Evolutionary conservation across 1,140 invertebrate genomes (phyloP).

Genomic region (Rhopalosiphum padi): DNA sequence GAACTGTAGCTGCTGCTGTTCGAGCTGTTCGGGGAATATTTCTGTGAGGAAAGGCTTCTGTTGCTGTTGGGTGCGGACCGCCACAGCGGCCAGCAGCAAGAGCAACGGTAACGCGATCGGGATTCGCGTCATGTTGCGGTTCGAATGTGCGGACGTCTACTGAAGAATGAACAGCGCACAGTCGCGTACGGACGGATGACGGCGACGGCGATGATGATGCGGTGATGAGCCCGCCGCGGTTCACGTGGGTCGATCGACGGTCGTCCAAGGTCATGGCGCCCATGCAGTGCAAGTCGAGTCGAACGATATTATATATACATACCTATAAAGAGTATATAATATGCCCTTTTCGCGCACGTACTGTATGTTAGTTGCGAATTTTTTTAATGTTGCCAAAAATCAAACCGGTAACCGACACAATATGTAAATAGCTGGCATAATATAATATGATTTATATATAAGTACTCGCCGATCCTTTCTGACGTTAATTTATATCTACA

Average conservation of each 20-base stretch:
- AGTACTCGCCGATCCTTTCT: background rate
- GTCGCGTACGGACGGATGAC: background rate
- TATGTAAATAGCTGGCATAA: background rate
- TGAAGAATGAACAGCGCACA: slow-evolving; percentile 15
- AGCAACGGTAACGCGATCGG: background rate
- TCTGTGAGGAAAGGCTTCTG: slow-evolving; percentile 59
- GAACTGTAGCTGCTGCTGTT: slow-evolving; percentile 61
- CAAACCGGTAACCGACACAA: slow-evolving; percentile 19
- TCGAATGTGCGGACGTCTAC: slow-evolving; percentile 43
- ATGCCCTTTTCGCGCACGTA: background rate
- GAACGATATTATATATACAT: background rate
- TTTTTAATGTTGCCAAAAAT: background rate
- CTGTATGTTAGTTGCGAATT: background rate
- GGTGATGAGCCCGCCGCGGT: background rate
- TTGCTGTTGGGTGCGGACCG: slow-evolving; percentile 22
- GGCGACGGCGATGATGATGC: background rate
- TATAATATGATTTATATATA: background rate
- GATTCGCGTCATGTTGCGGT: slow-evolving; percentile 40
- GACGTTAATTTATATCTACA: background rate
- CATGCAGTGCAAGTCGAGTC: background rate
- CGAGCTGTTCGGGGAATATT: slow-evolving; percentile 62
- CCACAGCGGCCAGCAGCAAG: background rate
- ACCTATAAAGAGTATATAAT: background rate
- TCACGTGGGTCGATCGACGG: slow-evolving; percentile 45
- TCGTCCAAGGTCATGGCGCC: background rate